Evolutionary conservation across 2,113 vertebrate genomes (phyloP), one percentile per base, ranked within the genome.

Genomic region (Notothenia coriiceps): DNA sequence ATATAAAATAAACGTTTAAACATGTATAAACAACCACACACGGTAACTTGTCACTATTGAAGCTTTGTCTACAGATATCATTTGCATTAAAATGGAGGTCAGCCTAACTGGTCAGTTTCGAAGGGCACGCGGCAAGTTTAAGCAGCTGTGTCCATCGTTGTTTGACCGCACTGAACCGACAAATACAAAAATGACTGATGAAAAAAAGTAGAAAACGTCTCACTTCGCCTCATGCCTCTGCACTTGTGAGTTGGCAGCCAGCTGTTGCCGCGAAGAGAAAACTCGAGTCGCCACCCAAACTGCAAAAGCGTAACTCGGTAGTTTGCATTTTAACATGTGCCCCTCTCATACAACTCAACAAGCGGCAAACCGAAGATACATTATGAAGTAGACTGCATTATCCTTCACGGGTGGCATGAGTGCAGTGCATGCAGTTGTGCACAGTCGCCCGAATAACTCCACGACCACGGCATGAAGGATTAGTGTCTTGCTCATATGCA

Each of bases 401-500:
- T n/a, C 43, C 78, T 63, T 18, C 18, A 65, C 2, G 29, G 46
- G 59, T 17, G 20, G 57, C 70, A 35, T 65, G 52, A 70, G 57
- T 43, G 15, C 4, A 40, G 63, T 15, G 71, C 78, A 64, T 82
- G 83, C 82, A 78, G 86, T 40, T 12, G 6, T 10, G n/a, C 69
- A 75, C 78, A 69, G 44, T 80, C 56, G 29, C 78, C 67, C 29
- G 50, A 25, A 80, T 71, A 84, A 86, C 83, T 88, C 78, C 85
- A 92, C 83, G 72, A 87, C 70, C 83, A 57, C 70, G 74, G 77
- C 55, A 81, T 68, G 79, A 81, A 60, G 91, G 88, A 92, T 93
- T 92, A 93, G 90, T 90, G 92, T 88, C 80, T 68, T 74, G 85
- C 79, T 91, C 80, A 78, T 86, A 79, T 90, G 89, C 86, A 67